These are phyloP conservation scores for Gobio gobio DNA, from an alignment of 2,113 vertebrate genomes.

Conservation along the genomic window DNA sequence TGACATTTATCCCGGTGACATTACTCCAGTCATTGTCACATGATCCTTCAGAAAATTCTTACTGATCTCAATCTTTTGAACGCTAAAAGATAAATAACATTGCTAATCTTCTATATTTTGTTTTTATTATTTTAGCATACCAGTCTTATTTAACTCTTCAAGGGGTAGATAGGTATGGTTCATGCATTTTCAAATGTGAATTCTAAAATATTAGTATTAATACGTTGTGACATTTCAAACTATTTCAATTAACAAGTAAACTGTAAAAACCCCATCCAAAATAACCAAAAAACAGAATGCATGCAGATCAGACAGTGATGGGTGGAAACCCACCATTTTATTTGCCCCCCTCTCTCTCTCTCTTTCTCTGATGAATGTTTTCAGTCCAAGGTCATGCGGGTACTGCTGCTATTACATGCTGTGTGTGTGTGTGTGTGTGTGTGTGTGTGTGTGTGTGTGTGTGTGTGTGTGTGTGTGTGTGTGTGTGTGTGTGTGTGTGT, in stretches of 20 bases:
- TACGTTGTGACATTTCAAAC: background rate
- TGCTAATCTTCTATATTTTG: background rate
- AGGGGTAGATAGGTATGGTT: background rate
- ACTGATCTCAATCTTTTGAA: background rate
- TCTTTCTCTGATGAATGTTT: conserved; percentile 37
- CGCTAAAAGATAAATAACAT: background rate
- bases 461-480: conserved; percentile 32
- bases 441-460: conserved; percentile 20
- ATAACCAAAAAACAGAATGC: background rate
- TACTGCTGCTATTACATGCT: conserved; percentile 40
- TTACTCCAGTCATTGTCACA: background rate
- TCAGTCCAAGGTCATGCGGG: conserved; percentile 50
- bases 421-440: conserved; percentile 21
- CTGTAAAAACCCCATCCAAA: background rate
- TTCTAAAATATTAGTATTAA: background rate
- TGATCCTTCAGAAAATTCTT: background rate
- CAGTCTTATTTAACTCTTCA: background rate
- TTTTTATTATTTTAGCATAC: background rate
- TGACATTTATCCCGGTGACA: too few relatives aligned
- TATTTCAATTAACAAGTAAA: background rate
- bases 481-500: conserved; percentile 40
- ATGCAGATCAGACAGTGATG: background rate
- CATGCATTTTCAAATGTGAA: background rate
- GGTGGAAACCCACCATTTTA: conserved; percentile 50
- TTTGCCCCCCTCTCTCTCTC: background rate